phyloP scores from a whole-genome alignment of 2,888 invertebrate genomes.

The Perizoma flavofasciatum region DNA sequence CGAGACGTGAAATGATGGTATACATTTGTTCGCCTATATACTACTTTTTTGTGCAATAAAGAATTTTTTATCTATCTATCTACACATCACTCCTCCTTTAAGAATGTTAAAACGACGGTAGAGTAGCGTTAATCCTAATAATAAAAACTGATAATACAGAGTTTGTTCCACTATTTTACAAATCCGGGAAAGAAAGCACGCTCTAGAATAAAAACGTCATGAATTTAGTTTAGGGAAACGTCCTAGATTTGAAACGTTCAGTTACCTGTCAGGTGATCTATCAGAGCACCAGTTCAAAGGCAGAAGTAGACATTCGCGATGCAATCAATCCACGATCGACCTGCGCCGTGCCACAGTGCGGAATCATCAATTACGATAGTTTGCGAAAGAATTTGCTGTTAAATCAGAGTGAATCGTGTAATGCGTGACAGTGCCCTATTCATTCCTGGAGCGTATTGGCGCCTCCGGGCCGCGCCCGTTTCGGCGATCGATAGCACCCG shows the following conservation, averaged over 20 bases:
- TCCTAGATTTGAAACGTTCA: constrained; percentile 23
- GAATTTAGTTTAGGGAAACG: constrained; percentile 12
- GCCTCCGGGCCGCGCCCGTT: constrained; percentile 33
- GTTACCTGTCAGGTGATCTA: constrained; percentile 25
- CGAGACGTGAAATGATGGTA: constrained; percentile 3
- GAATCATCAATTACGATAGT: constrained; percentile 17
- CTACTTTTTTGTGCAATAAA: too few species aligned
- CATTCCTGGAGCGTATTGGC: constrained; percentile 33
- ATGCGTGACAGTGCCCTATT: constrained; percentile 39
- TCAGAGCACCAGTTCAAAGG: constrained; percentile 32
- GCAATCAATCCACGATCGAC: constrained; percentile 34
- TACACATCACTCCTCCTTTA: background rate
- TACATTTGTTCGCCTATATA: too few species aligned
- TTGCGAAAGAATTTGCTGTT: constrained; percentile 26
- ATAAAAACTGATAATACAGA: constrained; percentile 8
- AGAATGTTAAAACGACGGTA: constrained; percentile 5
- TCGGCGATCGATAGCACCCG: constrained; percentile 34
- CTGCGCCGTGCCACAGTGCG: constrained; percentile 27
- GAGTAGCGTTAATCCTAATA: background rate
- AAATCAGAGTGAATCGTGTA: constrained; percentile 33
- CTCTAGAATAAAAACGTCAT: constrained; percentile 4
- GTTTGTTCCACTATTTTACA: constrained; percentile 1
- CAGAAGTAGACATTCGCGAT: constrained; percentile 23
- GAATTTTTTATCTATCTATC: too few species aligned
- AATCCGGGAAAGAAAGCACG: too few species aligned